A percentile compares a stretch with the other conserved stretches of the same genome.
phyloP scores from a whole-genome alignment of 2,797 vertebrate species.

The Xenops minutus region DNA sequence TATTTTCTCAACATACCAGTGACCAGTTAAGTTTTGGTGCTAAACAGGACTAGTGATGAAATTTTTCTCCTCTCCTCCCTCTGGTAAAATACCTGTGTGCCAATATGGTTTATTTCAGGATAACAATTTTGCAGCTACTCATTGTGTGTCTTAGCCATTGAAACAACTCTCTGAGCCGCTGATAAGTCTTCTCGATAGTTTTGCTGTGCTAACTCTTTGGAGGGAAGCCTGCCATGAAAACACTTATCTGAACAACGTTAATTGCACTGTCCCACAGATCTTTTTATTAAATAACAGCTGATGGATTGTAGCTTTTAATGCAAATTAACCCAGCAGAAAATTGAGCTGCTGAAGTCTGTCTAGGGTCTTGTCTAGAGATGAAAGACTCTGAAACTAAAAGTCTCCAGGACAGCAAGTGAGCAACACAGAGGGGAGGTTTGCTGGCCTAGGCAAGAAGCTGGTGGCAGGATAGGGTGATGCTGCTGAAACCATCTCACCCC shows the following conservation, averaged over 20 bases:
- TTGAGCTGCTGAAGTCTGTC: neutral
- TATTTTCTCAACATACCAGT: neutral
- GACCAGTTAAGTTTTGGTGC: neutral
- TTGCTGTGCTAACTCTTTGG: neutral
- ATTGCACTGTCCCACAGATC: neutral
- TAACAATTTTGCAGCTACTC: neutral
- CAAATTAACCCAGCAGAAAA: neutral
- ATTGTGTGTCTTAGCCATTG: neutral
- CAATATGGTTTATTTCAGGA: neutral
- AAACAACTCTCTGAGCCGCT: neutral
- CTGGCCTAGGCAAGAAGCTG: neutral
- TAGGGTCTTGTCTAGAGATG: no score
- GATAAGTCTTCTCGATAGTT: neutral
- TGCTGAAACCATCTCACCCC: neutral
- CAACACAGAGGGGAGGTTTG: neutral
- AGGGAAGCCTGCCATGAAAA: neutral
- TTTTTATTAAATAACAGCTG: neutral
- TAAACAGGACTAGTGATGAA: neutral
- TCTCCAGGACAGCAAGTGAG: neutral
- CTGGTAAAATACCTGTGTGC: fast-evolving
- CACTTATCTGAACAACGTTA: neutral
- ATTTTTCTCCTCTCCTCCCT: neutral
- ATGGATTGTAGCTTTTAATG: neutral
- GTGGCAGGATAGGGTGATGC: neutral
- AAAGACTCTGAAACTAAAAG: neutral